Percentiles rank a stretch among this genome's conserved stretches.
Evolutionary conservation across 2,113 vertebrate genomes (phyloP).

Genomic region (Passer montanus): DNA sequence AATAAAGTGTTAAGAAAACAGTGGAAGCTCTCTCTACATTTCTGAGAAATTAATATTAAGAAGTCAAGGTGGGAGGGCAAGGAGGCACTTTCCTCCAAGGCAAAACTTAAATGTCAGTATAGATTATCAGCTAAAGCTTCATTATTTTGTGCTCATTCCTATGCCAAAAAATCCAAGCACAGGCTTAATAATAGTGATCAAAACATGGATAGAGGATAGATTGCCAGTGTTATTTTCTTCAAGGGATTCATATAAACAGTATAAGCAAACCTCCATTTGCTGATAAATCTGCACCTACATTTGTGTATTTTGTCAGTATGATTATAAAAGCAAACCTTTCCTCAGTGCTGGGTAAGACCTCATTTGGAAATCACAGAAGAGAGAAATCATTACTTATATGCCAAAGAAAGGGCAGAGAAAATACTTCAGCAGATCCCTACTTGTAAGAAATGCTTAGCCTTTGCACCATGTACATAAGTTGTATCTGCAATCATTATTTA

Average conservation of each 20-base stretch:
- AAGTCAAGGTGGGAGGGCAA: background rate
- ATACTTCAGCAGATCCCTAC: background rate
- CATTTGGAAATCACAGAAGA: background rate
- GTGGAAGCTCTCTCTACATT: background rate
- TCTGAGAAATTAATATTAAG: background rate
- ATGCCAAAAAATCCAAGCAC: background rate
- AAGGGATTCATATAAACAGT: background rate
- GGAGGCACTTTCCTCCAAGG: background rate
- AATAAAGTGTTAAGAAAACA: background rate
- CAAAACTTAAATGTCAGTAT: slow-evolving; percentile 37
- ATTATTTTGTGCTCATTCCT: slow-evolving; percentile 2
- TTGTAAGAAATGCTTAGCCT: background rate
- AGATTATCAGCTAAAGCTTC: slow-evolving; percentile 14
- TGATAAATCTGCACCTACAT: background rate
- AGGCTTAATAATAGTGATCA: slow-evolving; percentile 24
- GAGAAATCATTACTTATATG: background rate
- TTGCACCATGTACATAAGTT: fast-evolving
- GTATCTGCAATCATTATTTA: background rate
- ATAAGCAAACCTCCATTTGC: background rate
- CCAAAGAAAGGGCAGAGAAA: background rate
- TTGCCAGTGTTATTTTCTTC: slow-evolving; percentile 16
- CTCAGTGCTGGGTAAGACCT: background rate
- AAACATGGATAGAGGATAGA: background rate
- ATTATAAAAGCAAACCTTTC: background rate
- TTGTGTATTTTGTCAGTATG: background rate